These are phyloP conservation scores for Xiphophorus maculatus DNA, from an alignment of 2,113 vertebrate species.

Conservation along the genomic window DNA sequence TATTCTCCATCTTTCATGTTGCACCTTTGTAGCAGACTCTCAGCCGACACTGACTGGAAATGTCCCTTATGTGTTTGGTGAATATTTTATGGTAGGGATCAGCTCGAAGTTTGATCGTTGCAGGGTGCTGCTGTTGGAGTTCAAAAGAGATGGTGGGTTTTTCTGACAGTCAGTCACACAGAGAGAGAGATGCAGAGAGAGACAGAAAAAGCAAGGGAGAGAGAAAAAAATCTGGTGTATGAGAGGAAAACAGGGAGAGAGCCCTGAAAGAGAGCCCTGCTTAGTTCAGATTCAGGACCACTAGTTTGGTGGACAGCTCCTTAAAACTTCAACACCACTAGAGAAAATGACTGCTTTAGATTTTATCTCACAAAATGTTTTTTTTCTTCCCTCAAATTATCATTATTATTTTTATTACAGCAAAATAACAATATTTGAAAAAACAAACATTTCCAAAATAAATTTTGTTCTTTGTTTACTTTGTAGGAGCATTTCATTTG, in stretches of 20 bases:
- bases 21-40: slow-evolving; percentile 66
- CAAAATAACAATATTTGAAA: neutral
- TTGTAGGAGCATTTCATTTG: neutral
- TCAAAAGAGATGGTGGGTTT: slow-evolving; percentile 72
- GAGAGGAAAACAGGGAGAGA: neutral
- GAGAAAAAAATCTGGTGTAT: slow-evolving; percentile 2
- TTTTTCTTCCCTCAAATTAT: neutral
- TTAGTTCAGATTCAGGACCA: slow-evolving; percentile 70
- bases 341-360: slow-evolving; percentile 21
- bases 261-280: slow-evolving; percentile 14
- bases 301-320: slow-evolving; percentile 69
- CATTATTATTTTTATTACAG: neutral
- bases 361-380: slow-evolving; percentile 20
- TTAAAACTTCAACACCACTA: slow-evolving; percentile 23
- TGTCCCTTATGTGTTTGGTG: slow-evolving; percentile 72
- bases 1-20: slow-evolving; percentile 69
- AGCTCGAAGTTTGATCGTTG: slow-evolving; percentile 73
- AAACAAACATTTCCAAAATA: neutral
- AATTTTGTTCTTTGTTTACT: neutral
- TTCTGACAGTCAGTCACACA: slow-evolving; percentile 66
- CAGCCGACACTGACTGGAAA: slow-evolving; percentile 63
- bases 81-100: slow-evolving; percentile 79
- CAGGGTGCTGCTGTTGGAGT: slow-evolving; percentile 73
- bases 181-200: slow-evolving; percentile 54
- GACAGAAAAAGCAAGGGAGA: slow-evolving; percentile 53